phyloP scores from a whole-genome alignment of 2,888 invertebrate genomes.

The Stomorhina lunata region DNA sequence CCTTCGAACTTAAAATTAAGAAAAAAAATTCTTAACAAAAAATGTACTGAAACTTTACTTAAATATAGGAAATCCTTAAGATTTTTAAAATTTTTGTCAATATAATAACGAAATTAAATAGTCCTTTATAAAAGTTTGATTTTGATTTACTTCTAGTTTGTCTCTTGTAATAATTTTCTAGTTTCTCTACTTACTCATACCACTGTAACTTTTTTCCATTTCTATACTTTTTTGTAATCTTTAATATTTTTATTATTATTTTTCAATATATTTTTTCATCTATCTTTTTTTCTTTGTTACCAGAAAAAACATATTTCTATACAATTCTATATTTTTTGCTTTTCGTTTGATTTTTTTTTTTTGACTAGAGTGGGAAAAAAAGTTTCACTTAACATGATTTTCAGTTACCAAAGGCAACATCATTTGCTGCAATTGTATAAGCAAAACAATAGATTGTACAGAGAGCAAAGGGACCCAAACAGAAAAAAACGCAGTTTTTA shows the following conservation, averaged over 20 bases:
- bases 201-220: background rate
- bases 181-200: background rate
- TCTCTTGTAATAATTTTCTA: too few relatives aligned
- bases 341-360: too few relatives aligned
- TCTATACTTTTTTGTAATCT: background rate
- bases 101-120: too few relatives aligned
- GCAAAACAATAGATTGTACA: conserved; percentile 53
- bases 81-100: too few relatives aligned
- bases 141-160: too few relatives aligned
- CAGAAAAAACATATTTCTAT: conserved; percentile 5
- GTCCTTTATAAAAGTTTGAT: too few relatives aligned
- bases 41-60: too few relatives aligned
- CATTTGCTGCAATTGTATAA: conserved; percentile 61
- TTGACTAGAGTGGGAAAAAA: conserved; percentile 26
- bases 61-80: too few relatives aligned
- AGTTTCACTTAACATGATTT: conserved; percentile 61
- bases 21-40: too few relatives aligned
- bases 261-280: conserved; percentile 22
- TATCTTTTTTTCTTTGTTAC: background rate
- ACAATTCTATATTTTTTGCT: background rate
- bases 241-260: conserved; percentile 42
- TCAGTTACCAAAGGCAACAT: conserved; percentile 64
- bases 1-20: too few relatives aligned
- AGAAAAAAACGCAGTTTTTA: conserved; percentile 8
- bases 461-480: conserved; percentile 26